Conservation (phyloP, 1,140 invertebrate genomes). For the Leguminivora glycinivorella region DNA sequence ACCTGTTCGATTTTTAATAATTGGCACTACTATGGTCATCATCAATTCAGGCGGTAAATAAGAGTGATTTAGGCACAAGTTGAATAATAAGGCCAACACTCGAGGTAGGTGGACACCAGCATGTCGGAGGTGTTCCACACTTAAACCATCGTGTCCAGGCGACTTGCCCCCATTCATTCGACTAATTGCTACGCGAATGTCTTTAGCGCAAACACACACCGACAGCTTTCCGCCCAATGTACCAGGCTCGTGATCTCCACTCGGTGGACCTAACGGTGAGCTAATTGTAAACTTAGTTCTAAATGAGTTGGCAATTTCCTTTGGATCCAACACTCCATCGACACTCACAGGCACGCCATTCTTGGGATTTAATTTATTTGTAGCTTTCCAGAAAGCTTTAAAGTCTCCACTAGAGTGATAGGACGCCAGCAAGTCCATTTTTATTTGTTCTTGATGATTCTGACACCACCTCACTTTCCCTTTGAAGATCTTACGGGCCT, state of each 20-base stretch:
- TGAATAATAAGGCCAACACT: slow-evolving; percentile 27
- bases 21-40: slow-evolving; percentile 18
- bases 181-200: neutral
- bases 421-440: slow-evolving; percentile 36
- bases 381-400: no score
- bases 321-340: slow-evolving; percentile 31
- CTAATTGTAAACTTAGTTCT: slow-evolving; percentile 34
- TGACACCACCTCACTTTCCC: slow-evolving; percentile 38
- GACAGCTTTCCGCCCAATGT: neutral
- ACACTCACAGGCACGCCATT: slow-evolving; percentile 38
- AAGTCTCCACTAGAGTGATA: slow-evolving; percentile 19
- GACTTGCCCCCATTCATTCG: slow-evolving; percentile 6
- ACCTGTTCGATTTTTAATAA: slow-evolving; percentile 31
- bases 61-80: slow-evolving; percentile 22
- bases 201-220: slow-evolving; percentile 7
- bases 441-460: slow-evolving; percentile 40
- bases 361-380: neutral
- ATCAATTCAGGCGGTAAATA: slow-evolving; percentile 29
- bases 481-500: slow-evolving; percentile 37
- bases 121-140: slow-evolving; percentile 29
- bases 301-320: slow-evolving; percentile 36
- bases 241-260: neutral
- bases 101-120: slow-evolving; percentile 27
- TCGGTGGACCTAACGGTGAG: slow-evolving; percentile 33
- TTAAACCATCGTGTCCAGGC: slow-evolving; percentile 25